Base-by-base conservation (phyloP, 2,888 invertebrate genomes). In the Eupithecia subfuscata region DNA sequence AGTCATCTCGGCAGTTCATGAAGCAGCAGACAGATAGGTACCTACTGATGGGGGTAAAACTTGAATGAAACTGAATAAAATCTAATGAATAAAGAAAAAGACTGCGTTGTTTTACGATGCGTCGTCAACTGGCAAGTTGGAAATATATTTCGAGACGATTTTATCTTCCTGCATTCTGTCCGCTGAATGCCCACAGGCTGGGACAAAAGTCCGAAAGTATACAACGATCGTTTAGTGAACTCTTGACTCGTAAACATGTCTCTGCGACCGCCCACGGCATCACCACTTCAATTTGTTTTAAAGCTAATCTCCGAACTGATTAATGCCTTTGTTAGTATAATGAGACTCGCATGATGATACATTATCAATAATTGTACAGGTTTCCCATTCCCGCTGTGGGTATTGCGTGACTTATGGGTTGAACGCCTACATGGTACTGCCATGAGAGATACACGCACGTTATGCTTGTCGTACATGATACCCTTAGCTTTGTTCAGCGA, bases 291-390 rank as follows among this genome's bases (percentile, higher is more conserved):
- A 93, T 93, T 93, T 93, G 92, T 92, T 92, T 90, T 85, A 87
- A 88, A 87, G 68, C 90, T 92, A 92, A 92, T 92, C 89, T 90
- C 86, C 88, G 90, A 89, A 88, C 89, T 91, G 92, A 92, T 91
- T 90, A 91, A 93, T 92, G 91, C 86, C 85, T 89, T 89, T 88
- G 88, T 89, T 87, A 88, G 84, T 84, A 88, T 92, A 92, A 93
- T 92, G 91, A 91, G 92, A 86, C 89, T 86, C 80, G 84, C 85
- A 82, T 86, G 86, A 88, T 86, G 89, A 89, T 90, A 87, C 86
- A 86, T 86, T 88, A 90, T 91, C 90, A 89, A 91, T 90, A 91
- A 86, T 86, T 87, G 88, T 87, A 70, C 75, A 69, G 74, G 76
- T 76, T 76, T 73, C 64, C 60, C 30, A 14, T 68, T 77, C 68